phyloP scores from a whole-genome alignment of 2,797 vertebrate species.

The Avahi laniger region DNA sequence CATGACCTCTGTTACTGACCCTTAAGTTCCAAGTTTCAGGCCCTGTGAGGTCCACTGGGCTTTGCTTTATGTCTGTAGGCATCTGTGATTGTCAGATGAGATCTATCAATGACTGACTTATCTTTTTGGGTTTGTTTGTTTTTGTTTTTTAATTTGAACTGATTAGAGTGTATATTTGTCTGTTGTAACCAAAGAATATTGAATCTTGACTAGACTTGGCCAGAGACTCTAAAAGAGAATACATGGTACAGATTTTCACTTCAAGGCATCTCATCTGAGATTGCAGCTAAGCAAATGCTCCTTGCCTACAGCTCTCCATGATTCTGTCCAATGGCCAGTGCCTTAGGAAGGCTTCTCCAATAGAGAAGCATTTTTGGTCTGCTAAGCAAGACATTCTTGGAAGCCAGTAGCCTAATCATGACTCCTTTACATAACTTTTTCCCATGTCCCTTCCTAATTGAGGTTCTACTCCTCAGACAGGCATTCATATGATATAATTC shows the following conservation, averaged over 20 bases:
- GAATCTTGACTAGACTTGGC: not conserved
- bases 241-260: not conserved
- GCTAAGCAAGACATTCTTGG: slow-evolving; percentile 1
- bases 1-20: not conserved
- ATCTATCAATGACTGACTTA: not conserved
- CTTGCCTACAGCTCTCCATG: not conserved
- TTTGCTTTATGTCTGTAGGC: not conserved
- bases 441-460: not conserved
- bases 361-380: not conserved
- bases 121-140: not conserved
- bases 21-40: not conserved
- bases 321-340: not conserved
- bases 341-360: not conserved
- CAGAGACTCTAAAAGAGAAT: not conserved
- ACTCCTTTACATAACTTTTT: slow-evolving; percentile 35
- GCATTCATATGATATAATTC: not conserved
- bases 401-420: not conserved
- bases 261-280: not conserved
- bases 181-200: not conserved
- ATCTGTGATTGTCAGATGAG: not conserved
- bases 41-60: not conserved
- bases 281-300: not conserved
- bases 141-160: slow-evolving; percentile 14
- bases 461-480: not conserved
- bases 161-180: not conserved